A percentile compares a stretch with the other conserved stretches of the same genome.
These are phyloP conservation scores for Tetraneura akinire DNA, from an alignment of 1,140 invertebrate genomes.

Conservation along the genomic window DNA sequence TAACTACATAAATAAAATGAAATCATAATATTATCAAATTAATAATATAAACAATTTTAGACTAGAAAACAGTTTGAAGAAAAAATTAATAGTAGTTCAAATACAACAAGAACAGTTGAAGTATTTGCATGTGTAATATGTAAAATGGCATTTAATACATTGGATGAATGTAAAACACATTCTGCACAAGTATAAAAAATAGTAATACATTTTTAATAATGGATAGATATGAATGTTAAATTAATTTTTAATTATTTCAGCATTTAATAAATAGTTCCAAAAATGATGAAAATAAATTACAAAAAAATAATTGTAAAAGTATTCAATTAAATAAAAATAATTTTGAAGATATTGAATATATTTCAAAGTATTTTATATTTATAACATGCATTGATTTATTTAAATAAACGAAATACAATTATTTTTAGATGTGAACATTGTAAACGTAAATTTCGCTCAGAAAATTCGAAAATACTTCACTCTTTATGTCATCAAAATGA, in stretches of 20 bases:
- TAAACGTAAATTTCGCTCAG: constrained; percentile 40
- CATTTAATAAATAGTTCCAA: constrained; percentile 10
- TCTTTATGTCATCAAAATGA: constrained; percentile 51
- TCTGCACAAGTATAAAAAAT: not conserved
- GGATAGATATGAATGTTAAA: too few relatives aligned
- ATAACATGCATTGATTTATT: too few relatives aligned
- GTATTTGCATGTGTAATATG: constrained; percentile 16
- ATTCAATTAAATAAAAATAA: constrained; percentile 20
- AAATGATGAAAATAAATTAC: not conserved
- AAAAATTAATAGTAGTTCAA: not conserved
- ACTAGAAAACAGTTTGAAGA: constrained; percentile 17
- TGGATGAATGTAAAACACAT: constrained; percentile 30
- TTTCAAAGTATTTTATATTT: constrained; percentile 20
- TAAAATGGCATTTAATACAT: constrained; percentile 23
- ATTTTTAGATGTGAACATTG: constrained; percentile 33
- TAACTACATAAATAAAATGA: not conserved
- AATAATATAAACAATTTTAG: not conserved
- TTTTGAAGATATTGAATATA: constrained; percentile 39
- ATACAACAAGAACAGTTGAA: constrained; percentile 32
- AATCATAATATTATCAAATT: not conserved
- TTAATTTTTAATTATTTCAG: not conserved
- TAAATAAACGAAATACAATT: not conserved
- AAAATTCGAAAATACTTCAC: constrained; percentile 51
- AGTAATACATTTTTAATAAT: too few relatives aligned
- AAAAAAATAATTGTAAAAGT: not conserved